A percentile compares a stretch with the other conserved stretches of the same genome.
Evolutionary conservation across 1,140 invertebrate genomes (phyloP).

Genomic region (Helicorthomorpha holstii): DNA sequence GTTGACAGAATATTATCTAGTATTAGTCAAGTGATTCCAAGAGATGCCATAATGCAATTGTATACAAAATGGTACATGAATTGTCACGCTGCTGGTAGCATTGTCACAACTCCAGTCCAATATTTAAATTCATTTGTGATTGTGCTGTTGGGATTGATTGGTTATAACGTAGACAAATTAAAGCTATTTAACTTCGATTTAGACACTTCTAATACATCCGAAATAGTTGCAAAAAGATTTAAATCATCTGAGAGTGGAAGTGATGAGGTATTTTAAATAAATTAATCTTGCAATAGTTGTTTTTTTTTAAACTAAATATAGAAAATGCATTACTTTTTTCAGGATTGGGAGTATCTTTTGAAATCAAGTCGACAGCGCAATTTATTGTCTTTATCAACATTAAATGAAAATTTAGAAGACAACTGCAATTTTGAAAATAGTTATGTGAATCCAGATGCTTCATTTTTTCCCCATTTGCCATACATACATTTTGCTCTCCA

Average conservation of each 20-base stretch:
- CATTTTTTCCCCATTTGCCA: conserved; percentile 54
- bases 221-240: conserved; percentile 35
- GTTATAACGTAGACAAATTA: conserved; percentile 50
- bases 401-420: conserved; percentile 20
- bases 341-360: conserved; percentile 62
- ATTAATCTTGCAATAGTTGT: conserved; percentile 14
- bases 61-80: conserved; percentile 70
- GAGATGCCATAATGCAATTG: conserved; percentile 53
- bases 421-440: conserved; percentile 14
- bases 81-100: conserved; percentile 66
- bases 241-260: conserved; percentile 35
- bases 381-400: conserved; percentile 10
- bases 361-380: conserved; percentile 34
- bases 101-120: conserved; percentile 50
- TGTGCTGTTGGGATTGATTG: conserved; percentile 35
- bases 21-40: conserved; percentile 51
- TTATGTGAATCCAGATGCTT: conserved; percentile 40
- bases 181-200: conserved; percentile 27
- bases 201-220: conserved; percentile 25
- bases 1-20: conserved; percentile 42
- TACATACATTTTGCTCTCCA: conserved; percentile 64
- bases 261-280: conserved; percentile 29
- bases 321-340: conserved; percentile 4
- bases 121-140: conserved; percentile 67
- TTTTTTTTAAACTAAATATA: neutral